A percentile compares a stretch with the other conserved stretches of the same genome.
Evolutionary conservation across 2,797 vertebrate genomes (phyloP).

Genomic region (Saguinus oedipus): DNA sequence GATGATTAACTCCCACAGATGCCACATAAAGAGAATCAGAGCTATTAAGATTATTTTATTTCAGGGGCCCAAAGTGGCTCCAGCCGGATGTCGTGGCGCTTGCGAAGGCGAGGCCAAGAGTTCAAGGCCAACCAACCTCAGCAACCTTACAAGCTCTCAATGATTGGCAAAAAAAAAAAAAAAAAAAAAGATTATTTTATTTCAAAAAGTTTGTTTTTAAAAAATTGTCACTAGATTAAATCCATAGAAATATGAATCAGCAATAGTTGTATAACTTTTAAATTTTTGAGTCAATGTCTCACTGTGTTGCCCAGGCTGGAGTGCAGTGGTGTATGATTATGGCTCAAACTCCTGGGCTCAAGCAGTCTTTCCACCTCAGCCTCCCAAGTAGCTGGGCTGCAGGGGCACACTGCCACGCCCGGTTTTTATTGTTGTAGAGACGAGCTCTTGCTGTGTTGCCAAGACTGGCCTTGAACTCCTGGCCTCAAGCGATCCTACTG

Average conservation of each 20-base stretch:
- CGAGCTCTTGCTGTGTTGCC: background rate
- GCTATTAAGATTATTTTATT: constrained; percentile 22
- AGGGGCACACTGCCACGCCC: background rate
- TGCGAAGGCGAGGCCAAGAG: no score
- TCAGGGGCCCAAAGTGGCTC: background rate
- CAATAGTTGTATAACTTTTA: no score
- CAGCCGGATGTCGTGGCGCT: no score
- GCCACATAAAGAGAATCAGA: background rate
- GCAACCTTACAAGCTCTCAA: no score
- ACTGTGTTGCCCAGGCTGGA: background rate
- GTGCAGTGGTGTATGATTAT: background rate
- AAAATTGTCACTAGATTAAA: no score
- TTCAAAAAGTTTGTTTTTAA: background rate
- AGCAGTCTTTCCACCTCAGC: background rate
- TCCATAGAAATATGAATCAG: no score
- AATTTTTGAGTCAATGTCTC: background rate
- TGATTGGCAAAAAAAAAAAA: no score
- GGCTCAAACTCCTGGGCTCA: background rate
- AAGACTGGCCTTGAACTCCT: background rate
- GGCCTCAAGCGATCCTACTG: background rate
- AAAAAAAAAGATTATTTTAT: background rate
- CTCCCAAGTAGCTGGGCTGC: background rate
- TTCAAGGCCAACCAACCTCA: no score
- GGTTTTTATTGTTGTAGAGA: background rate
- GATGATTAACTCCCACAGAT: background rate